Evolutionary conservation across 2,888 invertebrate species (phyloP), one percentile per base, ranked within the genome.

Genomic region (Bombylius discolor): DNA sequence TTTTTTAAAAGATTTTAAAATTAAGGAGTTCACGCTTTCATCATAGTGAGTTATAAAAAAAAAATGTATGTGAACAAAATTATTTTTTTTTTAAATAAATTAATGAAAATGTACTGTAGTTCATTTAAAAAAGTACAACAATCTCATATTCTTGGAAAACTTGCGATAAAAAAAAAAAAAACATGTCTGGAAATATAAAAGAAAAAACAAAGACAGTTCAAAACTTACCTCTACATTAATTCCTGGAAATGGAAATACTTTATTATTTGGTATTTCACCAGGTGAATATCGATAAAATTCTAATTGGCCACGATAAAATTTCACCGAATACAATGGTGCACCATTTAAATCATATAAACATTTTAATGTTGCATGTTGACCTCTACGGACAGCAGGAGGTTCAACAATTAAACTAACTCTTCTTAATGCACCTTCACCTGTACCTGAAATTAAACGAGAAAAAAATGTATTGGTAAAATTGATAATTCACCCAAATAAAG

Each of bases 251-350:
- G 81, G 80, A 72, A 91, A 91, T 56, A 83, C 81, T 72, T 86
- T 87, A 7, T 81, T 84, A 49, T 79, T 78, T 6, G 86, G 86
- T n/a, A 73, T 73, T 64, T 89, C 88, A 64, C 80, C 80, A 0
- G 90, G 90, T 12, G 87, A 84, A 68, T 81, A 90, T 62, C 91
- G 79, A 76, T 88, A 91, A 76, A 91, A 90, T 77, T 92, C 91
- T 66, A 84, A 79, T 67, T 77, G 81, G 6, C 90, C 91, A 56
- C 90, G 79, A 75, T 90, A 91, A 87, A 89, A 91, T 77, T 91
- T 90, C 60, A 91, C 87, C 5, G 89, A 82, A 75, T 91, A 91
- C 51, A 92, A 77, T 1, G 82, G 83, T 5, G 81, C 83, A 0
- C 81, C 83, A 66, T 88, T 84, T 74, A 89, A 79, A 68, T 90